Percentiles rank a stretch among this genome's conserved stretches.
Evolutionary conservation across 2,888 invertebrate species (phyloP).

Genomic region (Prosapia bicincta): DNA sequence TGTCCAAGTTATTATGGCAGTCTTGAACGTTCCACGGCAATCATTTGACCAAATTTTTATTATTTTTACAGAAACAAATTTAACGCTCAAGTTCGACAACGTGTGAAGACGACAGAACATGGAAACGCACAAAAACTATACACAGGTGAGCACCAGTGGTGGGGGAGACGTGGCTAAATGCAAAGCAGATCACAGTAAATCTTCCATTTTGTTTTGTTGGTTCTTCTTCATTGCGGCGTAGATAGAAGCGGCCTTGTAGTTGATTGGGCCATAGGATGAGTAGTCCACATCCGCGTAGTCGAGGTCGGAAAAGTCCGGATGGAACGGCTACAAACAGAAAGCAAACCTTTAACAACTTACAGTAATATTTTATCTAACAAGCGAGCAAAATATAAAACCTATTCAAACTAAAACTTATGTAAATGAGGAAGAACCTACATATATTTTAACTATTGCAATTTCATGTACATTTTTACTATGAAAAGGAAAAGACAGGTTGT

Average conservation of each 20-base stretch:
- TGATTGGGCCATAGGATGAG: constrained; percentile 88
- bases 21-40: too few relatives aligned
- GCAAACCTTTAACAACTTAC: too few relatives aligned
- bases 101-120: background rate
- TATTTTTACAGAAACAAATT: background rate
- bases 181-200: constrained; percentile 37
- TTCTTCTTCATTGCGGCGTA: constrained; percentile 71
- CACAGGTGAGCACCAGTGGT: background rate
- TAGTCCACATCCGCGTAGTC: constrained; percentile 89
- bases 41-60: too few relatives aligned
- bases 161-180: constrained; percentile 25
- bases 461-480: too few relatives aligned
- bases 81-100: background rate
- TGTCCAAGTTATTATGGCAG: background rate
- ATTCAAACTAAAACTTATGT: too few relatives aligned
- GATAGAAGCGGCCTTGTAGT: constrained; percentile 86
- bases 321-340: constrained; percentile 73
- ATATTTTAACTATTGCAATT: too few relatives aligned
- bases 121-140: background rate
- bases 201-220: constrained; percentile 35
- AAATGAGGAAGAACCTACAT: too few relatives aligned
- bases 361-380: too few relatives aligned
- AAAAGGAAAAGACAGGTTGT: too few relatives aligned
- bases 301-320: constrained; percentile 72
- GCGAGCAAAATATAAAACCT: too few relatives aligned